These are phyloP conservation scores for Polypedilum vanderplanki DNA, from an alignment of 1,140 invertebrate genomes.

Conservation along the genomic window DNA sequence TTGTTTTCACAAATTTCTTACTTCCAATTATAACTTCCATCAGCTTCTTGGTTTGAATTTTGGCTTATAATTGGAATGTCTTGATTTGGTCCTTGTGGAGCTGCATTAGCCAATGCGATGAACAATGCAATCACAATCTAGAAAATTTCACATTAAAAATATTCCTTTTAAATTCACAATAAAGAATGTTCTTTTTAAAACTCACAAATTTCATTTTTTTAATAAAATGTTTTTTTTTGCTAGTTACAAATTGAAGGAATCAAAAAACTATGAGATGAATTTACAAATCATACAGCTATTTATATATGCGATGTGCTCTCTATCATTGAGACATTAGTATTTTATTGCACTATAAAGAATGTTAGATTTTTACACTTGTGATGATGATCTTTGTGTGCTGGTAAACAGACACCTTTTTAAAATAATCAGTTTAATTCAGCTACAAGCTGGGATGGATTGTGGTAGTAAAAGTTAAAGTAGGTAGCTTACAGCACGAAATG, in stretches of 20 bases:
- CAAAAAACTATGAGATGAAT: constrained; percentile 11
- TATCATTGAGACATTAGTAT: constrained; percentile 18
- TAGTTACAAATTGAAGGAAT: constrained; percentile 5
- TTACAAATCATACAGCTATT: background rate
- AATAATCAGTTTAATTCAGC: too few species aligned
- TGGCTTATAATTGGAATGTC: constrained; percentile 57
- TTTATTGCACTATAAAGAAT: constrained; percentile 22
- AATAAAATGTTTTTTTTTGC: background rate
- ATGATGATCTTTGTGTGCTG: too few species aligned
- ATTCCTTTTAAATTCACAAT: background rate
- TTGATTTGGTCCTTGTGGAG: constrained; percentile 45
- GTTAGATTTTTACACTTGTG: background rate
- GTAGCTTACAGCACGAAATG: too few species aligned
- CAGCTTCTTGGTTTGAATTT: constrained; percentile 56
- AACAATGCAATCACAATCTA: constrained; percentile 38
- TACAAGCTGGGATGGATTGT: too few species aligned
- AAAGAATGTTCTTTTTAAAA: background rate
- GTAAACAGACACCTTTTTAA: too few species aligned
- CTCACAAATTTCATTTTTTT: constrained; percentile 23
- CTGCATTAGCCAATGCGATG: constrained; percentile 44
- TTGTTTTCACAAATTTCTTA: constrained; percentile 34
- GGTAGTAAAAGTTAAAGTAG: too few species aligned
- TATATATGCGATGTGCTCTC: background rate
- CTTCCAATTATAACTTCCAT: constrained; percentile 59
- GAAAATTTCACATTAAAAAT: too few species aligned